Conservation (phyloP, 2,113 vertebrate genomes). For the Phasianus colchicus region DNA sequence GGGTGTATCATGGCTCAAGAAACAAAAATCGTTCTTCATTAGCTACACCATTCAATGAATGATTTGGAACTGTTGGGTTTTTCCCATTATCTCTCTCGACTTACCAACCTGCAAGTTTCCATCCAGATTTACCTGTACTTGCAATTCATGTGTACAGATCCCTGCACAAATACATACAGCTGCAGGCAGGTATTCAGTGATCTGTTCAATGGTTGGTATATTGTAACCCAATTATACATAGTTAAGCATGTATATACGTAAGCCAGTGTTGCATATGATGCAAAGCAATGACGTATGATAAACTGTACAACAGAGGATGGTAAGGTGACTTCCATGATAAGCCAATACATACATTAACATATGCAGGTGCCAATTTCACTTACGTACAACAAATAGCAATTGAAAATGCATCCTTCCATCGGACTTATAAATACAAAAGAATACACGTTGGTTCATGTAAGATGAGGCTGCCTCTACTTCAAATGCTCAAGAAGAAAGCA, state of each 20-base stretch:
- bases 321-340: neutral
- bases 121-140: neutral
- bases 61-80: neutral
- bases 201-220: neutral
- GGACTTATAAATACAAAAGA: neutral
- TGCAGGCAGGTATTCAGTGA: neutral
- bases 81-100: neutral
- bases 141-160: neutral
- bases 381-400: neutral
- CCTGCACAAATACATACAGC: neutral
- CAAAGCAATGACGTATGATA: neutral
- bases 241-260: neutral
- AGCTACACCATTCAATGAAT: neutral
- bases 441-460: neutral
- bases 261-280: neutral
- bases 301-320: neutral
- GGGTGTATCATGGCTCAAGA: neutral
- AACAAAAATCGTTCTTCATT: neutral
- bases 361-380: neutral
- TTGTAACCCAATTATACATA: neutral
- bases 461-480: neutral
- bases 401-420: neutral
- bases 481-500: neutral
- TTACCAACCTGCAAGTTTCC: neutral
- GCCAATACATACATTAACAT: neutral